Percentiles rank a stretch among this genome's conserved stretches.
phyloP scores from a whole-genome alignment of 2,888 invertebrate species.

The Blera fallax region DNA sequence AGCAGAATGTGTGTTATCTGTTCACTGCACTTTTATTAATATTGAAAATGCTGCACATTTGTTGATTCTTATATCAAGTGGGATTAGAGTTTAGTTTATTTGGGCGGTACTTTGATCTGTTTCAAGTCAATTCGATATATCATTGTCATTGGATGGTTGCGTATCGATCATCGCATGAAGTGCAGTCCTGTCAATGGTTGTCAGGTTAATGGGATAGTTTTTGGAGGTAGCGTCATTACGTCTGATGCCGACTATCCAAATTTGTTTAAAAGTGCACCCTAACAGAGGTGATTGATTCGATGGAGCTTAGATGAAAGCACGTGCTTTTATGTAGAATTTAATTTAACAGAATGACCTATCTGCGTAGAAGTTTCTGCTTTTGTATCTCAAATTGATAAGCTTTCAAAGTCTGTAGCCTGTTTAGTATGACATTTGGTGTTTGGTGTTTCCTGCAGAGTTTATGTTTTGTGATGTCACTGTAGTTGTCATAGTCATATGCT shows the following conservation, averaged over 20 bases:
- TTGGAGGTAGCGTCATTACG: slow-evolving; percentile 32
- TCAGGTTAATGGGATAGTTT: slow-evolving; percentile 34
- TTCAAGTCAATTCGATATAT: slow-evolving; percentile 44
- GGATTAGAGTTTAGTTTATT: slow-evolving; percentile 79
- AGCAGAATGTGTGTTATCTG: slow-evolving; percentile 41
- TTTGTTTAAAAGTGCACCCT: neutral
- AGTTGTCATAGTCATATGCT: too few relatives aligned
- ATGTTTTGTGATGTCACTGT: too few relatives aligned
- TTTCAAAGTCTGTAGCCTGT: too few relatives aligned
- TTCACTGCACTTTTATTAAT: slow-evolving; percentile 51
- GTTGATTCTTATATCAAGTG: slow-evolving; percentile 80
- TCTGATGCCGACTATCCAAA: slow-evolving; percentile 9
- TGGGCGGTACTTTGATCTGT: slow-evolving; percentile 76
- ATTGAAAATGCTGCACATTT: slow-evolving; percentile 61
- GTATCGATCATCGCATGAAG: slow-evolving; percentile 46
- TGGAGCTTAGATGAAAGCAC: neutral
- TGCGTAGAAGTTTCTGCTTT: too few relatives aligned
- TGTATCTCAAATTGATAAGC: too few relatives aligned
- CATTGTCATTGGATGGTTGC: slow-evolving; percentile 35
- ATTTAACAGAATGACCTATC: too few relatives aligned
- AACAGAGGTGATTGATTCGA: neutral
- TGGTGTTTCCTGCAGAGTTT: too few relatives aligned
- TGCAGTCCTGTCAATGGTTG: slow-evolving; percentile 52
- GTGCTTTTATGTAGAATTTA: too few relatives aligned
- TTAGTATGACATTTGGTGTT: too few relatives aligned